Evolutionary conservation across 2,888 invertebrate genomes (phyloP), one percentile per base, ranked within the genome.

Genomic region (Schrankia costaestrigalis): DNA sequence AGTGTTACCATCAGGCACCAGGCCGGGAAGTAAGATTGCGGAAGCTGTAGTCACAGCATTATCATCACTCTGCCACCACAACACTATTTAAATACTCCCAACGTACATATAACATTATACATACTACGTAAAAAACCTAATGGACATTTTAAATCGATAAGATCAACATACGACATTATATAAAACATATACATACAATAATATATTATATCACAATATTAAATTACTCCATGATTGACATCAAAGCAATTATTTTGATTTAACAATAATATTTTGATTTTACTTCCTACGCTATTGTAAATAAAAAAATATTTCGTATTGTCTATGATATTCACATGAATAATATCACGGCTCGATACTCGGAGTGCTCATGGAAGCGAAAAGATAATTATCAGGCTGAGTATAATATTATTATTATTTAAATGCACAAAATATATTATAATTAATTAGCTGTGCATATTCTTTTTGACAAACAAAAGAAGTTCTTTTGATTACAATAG

Each of bases 311-410:
- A 26, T 14, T 11, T 26, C 35, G 36, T 39, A 43, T 53, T 24
- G 42, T 42, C 27, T 12, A 11, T 35, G 31, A 29, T n/a, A n/a
- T 53, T 53, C 54, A 33, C 46, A 46, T 46, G 26, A 28, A 24
- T n/a, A 34, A 35, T 35, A 35, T 11, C 36, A 43, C 26, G 36
- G 34, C 23, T 46, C 26, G 36, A 1, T 27, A 12, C 15, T 5
- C 17, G 31, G 26, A 14, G 35, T 26, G 38, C 26, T 36, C 54
- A 41, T 26, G 31, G 35, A 35, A 53, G 39, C 46, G 53, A 37
- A 35, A 52, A 51, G 51, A 53, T 53, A 35, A 28, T 27, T 32
- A 46, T 41, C 41, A 52, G 48, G 40, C 42, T 39, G 35, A 9
- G 26, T 28, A 29, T 24, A 33, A 25, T 11, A 35, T 34, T 38